Evolutionary conservation across 1,140 invertebrate species (phyloP), one percentile per base, ranked within the genome.

Genomic region (Drosophila sulfurigaster): DNA sequence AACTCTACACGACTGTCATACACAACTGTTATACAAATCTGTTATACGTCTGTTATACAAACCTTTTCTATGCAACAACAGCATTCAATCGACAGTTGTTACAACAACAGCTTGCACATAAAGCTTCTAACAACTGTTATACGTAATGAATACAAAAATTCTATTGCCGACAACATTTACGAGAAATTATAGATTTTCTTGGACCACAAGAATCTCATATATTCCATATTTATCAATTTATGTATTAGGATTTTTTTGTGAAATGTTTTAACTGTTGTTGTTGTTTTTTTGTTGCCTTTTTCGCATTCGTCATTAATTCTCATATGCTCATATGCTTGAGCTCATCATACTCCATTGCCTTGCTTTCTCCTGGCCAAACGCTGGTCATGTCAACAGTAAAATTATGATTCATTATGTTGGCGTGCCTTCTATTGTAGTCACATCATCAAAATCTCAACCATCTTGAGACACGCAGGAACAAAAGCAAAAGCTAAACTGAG

Each of bases 371-470:
- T 28, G 11, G 48, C 28, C 48, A n/a, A 32, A 54, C 30, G 20
- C 41, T 75, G 72, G 72, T 64, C 67, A 70, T 75, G 67, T 75
- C 73, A 71, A 71, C 73, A 75, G 73, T 64, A 51, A 74, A 74
- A 74, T 74, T 74, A 74, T 74, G 71, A 74, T 74, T 74, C 71
- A 74, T 74, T 74, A 74, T 74, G 71, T 65, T 15, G 57, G 62
- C 76, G 73, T 78, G 63, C 76, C 66, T 70, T 57, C 73, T 66
- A 76, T 71, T 79, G 76, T 79, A 75, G 76, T 76, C 76, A 76
- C 76, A 79, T 79, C 76, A 76, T 79, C 76, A 79, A 79, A 79
- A 79, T 79, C 73, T 71, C 67, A 64, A 51, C 54, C 71, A 67
- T 77, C 69, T 73, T 77, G 65, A 70, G 71, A 66, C 54, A 52